Base-by-base conservation (phyloP, 2,888 invertebrate genomes). In the Sarcophaga carnaria region DNA sequence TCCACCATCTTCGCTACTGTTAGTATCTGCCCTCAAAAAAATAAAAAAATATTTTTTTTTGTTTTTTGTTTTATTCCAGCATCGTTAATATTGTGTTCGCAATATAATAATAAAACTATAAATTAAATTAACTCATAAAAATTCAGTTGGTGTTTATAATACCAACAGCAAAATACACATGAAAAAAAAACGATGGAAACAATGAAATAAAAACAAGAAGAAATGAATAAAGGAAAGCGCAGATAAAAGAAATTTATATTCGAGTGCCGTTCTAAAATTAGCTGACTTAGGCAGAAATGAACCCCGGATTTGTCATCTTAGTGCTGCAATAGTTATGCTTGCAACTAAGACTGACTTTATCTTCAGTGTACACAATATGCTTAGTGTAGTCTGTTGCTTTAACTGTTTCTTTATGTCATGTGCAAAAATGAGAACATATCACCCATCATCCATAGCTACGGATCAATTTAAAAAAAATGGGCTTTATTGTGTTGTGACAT, bases 91-190 rank as follows among this genome's bases (percentile, higher is more conserved):
- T 89, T 90, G 89, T 90, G 89, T 90, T 89, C 91, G 86, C 90
- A 89, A 92, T 91, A 91, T 90, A 90, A 93, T 93, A 92, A 93
- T 93, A 92, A 92, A 92, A 93, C 92, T 93, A 93, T 93, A 93
- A 92, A 92, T 93, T 93, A 92, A 93, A 93, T 93, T 92, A 92
- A 91, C 92, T 92, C 92, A 92, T 92, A 93, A 92, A 92, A 92
- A 92, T 92, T 92, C 93, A 90, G 78, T 87, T 78, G 78, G 91
- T 91, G 91, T 92, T 92, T 92, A 92, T 92, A 92, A 90, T 88
- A 89, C 86, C 83, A 89, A 85, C 76, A 64, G 77, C 54, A 77
- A 76, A 79, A 69, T 72, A 78, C 47, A 49, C 49, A 80, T 12
- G 27, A 14, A 11, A 54, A 47, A 37, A 17, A 66, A 17, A 25